Evolutionary conservation across 2,888 invertebrate species (phyloP).

Genomic region (Germaria angustata): DNA sequence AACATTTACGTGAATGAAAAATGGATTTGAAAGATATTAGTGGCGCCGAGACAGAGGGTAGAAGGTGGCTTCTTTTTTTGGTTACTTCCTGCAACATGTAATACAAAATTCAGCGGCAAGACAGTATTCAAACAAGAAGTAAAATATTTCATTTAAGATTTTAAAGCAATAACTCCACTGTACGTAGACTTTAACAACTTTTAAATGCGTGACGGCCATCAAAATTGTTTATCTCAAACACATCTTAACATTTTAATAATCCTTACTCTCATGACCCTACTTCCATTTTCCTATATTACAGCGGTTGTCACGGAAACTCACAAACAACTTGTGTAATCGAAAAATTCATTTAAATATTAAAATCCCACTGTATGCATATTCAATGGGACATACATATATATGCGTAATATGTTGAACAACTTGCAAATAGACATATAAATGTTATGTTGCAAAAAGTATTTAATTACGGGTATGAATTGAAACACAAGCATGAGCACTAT

Average conservation of each 20-base stretch:
- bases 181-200: not conserved
- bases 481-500: not conserved
- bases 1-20: not conserved
- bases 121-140: not conserved
- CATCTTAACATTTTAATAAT: not conserved
- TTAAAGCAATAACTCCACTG: not conserved
- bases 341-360: slow-evolving; percentile 33
- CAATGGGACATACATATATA: not conserved
- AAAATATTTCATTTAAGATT: not conserved
- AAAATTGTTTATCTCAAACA: not conserved
- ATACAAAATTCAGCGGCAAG: not conserved
- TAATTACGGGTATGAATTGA: slow-evolving; percentile 1
- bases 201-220: not conserved
- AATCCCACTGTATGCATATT: not conserved
- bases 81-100: not conserved
- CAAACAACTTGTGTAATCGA: slow-evolving; percentile 15
- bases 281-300: too few species aligned
- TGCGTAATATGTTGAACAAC: not conserved
- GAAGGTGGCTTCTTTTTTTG: too few species aligned
- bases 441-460: slow-evolving; percentile 5
- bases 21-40: not conserved
- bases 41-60: not conserved
- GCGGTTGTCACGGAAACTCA: too few species aligned
- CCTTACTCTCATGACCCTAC: not conserved
- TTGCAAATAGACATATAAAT: not conserved